Evolutionary conservation across 35 echinoderm and acorn worm species (phyloP), one percentile per base, ranked within the genome.

Genomic region (Apostichopus japonicus): DNA sequence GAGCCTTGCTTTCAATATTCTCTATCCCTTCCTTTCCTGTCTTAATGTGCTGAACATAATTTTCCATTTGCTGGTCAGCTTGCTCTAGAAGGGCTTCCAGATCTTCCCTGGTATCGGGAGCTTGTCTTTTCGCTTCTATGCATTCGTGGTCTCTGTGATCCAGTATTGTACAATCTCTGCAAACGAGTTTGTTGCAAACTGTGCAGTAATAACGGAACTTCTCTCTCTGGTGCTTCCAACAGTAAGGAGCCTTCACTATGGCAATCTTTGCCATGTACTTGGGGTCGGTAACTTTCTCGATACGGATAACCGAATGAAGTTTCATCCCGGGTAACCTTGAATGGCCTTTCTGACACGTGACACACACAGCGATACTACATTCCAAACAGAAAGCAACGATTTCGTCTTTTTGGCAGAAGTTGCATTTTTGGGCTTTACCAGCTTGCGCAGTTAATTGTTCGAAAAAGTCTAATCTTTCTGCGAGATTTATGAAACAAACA

Each of bases 121-220:
- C 59, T 51, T 89, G 86, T 9, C 14, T 89, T 73, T 73, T 89
- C 86, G 86, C 86, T 89, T 89, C 86, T 73, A 89, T 73, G 62
- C 86, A 89, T 53, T 89, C 86, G 62, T 89, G 86, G 53, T 89
- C 86, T 72, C 86, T 89, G 86, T 89, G 86, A 16, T 89, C 86
- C 61, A 89, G n/a, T 51, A 89, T 72, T 5, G 86, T 89, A 22
- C 86, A 89, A 89, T 89, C 86, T 73, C 86, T 59, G 53, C 86
- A 89, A 67, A 89, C 86, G 17, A 89, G 27, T 56, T 72, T 89
- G 16, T 51, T 19, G 63, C 86, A 89, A 2, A 21, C 86, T 73
- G 13, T 89, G 9, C 86, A 89, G 51, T 89, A 89, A 22, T 89
- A 89, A 16, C 86, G 59, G 21, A 89, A 89, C n/a, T 89, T 89